Evolutionary conservation across 2,888 invertebrate genomes (phyloP).

Genomic region (Eilema depressum): DNA sequence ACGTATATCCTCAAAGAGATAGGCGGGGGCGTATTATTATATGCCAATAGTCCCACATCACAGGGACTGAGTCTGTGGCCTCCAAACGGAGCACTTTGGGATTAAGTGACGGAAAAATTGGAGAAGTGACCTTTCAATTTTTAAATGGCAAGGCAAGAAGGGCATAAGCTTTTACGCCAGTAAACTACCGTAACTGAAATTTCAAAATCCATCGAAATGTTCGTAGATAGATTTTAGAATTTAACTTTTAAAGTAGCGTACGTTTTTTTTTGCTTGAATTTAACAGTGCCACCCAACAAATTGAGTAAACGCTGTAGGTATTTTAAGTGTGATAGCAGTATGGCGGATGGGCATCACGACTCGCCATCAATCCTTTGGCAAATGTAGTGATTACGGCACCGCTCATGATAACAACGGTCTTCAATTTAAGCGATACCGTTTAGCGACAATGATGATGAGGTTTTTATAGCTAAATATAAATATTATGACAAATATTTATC

Average conservation of each 20-base stretch:
- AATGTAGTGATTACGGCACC: conserved; percentile 20
- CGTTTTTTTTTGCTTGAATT: background rate
- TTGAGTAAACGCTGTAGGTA: background rate
- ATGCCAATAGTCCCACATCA: background rate
- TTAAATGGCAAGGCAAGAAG: too few relatives aligned
- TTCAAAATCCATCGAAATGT: background rate
- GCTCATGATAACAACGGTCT: background rate
- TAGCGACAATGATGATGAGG: background rate
- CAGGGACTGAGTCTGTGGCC: too few relatives aligned
- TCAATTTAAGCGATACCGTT: background rate
- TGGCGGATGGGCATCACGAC: conserved; percentile 10
- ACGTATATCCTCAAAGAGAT: background rate
- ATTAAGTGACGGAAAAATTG: too few relatives aligned
- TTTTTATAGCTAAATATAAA: background rate
- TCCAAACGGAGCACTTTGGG: too few relatives aligned
- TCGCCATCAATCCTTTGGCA: conserved; percentile 9
- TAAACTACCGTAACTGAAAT: background rate
- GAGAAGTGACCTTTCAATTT: too few relatives aligned
- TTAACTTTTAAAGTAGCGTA: background rate
- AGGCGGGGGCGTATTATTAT: background rate
- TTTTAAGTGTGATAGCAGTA: background rate
- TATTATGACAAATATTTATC: background rate
- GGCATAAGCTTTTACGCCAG: too few relatives aligned
- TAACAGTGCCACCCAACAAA: background rate
- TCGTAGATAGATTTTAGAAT: too few relatives aligned